Base-by-base conservation (phyloP, 2,888 invertebrate genomes). In the Automeris io region DNA sequence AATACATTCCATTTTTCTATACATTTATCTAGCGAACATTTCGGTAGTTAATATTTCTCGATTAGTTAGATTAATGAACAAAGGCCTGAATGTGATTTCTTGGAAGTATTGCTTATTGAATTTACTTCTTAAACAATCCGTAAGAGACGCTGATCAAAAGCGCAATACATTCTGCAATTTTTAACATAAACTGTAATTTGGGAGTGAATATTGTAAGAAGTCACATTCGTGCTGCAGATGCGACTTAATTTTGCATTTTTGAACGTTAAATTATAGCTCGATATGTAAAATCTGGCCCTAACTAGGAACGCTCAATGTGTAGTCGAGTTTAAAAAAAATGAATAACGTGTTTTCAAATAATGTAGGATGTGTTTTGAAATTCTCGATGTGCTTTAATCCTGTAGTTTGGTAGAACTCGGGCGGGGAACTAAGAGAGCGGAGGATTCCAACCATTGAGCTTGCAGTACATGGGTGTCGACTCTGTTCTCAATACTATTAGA, bases 301-400 rank as follows among this genome's bases (percentile, higher is more conserved):
- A 78, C 74, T 78, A 76, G 77, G 77, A 75, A 71, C 72, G 83
- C 83, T 82, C 83, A 77, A 78, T 78, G 77, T 76, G 80, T 82
- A 82, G 77, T 68, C 69, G 63, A 71, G 57, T 66, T 61, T 61
- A 61, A 63, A 58, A 58, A 64, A 68, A 71, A 62, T 53, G 62
- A 68, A 70, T 66, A 69, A 67, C 70, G 64, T 71, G 71, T 76
- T 81, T 75, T 75, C 61, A 61, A 57, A 70, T 80, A 77, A 67
- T 54, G 73, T 85, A 83, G 80, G 73, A 73, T 70, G 76, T 79
- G 79, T 82, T 83, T 82, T 82, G 73, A 75, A 81, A 79, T 58
- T 85, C 82, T 85, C 67, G 75, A 73, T 85, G 83, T 85, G 85
- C 85, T 85, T 85, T 62, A 72, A 78, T 81, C 77, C 80, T 71